These are phyloP conservation scores for Crepidodera aurea DNA, from an alignment of 2,888 invertebrate genomes.

Conservation along the genomic window DNA sequence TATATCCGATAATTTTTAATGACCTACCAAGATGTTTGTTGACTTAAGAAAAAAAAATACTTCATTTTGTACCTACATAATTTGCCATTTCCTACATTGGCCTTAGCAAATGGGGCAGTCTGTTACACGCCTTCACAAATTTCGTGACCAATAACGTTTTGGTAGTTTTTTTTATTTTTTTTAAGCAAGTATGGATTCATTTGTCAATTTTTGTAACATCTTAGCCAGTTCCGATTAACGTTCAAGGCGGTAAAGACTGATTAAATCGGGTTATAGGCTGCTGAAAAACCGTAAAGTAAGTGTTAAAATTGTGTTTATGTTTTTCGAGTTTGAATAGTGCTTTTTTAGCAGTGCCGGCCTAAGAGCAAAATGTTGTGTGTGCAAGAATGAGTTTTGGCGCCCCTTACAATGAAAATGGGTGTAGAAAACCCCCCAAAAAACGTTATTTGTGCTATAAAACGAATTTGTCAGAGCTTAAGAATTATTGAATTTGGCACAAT, in stretches of 20 bases:
- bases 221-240: not conserved
- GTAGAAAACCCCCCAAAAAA: no score
- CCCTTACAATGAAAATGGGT: no score
- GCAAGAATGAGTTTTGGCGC: no score
- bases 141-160: slow-evolving; percentile 1
- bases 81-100: not conserved
- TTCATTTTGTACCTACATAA: slow-evolving; percentile 6
- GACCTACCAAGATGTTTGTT: not conserved
- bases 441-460: no score
- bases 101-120: not conserved
- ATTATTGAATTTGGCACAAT: no score
- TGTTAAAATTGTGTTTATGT: no score
- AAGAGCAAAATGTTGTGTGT: no score
- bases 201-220: not conserved
- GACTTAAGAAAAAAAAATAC: not conserved
- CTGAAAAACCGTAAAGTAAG: no score
- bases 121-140: not conserved
- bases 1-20: not conserved
- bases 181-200: not conserved
- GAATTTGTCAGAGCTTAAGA: no score
- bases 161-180: slow-evolving; percentile 4
- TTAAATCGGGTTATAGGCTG: not conserved
- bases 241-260: not conserved
- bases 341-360: no score
- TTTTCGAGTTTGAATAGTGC: no score